Base-by-base conservation (phyloP, 2,888 invertebrate genomes). In the Entomobrya proxima region DNA sequence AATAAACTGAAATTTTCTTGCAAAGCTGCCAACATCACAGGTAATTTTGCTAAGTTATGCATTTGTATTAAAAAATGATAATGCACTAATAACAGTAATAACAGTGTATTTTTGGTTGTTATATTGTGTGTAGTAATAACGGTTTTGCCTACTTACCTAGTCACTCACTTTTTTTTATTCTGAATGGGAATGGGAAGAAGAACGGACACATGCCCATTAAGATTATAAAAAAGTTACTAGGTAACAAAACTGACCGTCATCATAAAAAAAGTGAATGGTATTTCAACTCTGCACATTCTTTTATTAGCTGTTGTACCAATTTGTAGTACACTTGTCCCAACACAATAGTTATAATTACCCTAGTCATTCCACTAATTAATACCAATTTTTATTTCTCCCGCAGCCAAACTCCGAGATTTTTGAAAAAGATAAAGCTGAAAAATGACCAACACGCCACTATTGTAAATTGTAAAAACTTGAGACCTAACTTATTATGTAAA, bases 191-290 rank as follows among this genome's bases (percentile, higher is more conserved):
- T 61, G 61, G 61, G 61, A 61, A 61, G 61, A 21, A n/a, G 30
- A 58, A 13, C 27, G 27, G 35, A 30, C 61, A 61, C 61, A 61
- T 32, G 61, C 61, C 61, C 61, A 61, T 61, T 61, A 61, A 61
- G 61, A 61, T 61, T 61, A 61, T 11, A 30, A 61, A n/a, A 15
- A 30, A 11, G 5, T 13, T 1, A 7, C 32, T 30, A 21, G 15
- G 9, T 4, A 32, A 9, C n/a, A n/a, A 2, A 15, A 15, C 7
- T 61, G n/a, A 32, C 15, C 15, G 13, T 61, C 32, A 61, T 32
- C 61, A 61, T 61, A 24, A 52, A 21, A 55, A 55, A 55, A 55
- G 55, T 55, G 55, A 55, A 55, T 55, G 55, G 55, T 7, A 21
- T 3, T 52, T 52, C 6, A 6, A 21, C 21, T n/a, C 50, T 52